phyloP scores from a whole-genome alignment of 2,113 vertebrate genomes.

The Xerus inauris region DNA sequence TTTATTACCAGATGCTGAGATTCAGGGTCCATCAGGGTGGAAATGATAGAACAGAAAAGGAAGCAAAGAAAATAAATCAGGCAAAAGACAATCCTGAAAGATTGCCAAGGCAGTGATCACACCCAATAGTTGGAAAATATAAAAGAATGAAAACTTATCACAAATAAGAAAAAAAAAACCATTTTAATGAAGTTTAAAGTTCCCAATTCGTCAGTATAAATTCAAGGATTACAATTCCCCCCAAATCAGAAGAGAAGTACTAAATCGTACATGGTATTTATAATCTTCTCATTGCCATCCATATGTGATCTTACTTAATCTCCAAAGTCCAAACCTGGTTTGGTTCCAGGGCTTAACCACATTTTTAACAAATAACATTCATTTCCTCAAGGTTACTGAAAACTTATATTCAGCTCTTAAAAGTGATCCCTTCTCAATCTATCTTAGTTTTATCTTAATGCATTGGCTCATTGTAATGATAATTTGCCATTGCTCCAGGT shows the following conservation, averaged over 20 bases:
- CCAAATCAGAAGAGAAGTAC: not conserved
- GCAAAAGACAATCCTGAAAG: not conserved
- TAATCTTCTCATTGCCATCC: not conserved
- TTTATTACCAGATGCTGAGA: not conserved
- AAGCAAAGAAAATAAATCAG: not conserved
- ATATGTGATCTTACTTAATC: not conserved
- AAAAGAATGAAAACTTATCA: not conserved
- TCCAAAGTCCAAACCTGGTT: not conserved
- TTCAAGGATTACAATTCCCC: not conserved
- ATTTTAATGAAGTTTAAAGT: not conserved
- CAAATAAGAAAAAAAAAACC: not conserved
- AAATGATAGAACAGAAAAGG: not conserved
- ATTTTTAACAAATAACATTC: not conserved
- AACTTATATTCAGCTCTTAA: not conserved
- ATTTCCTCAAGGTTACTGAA: not conserved
- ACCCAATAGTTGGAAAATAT: not conserved
- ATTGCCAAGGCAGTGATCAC: not conserved
- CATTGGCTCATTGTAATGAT: not conserved
- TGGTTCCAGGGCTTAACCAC: not conserved
- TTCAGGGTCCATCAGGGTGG: not conserved
- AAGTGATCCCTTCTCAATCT: not conserved
- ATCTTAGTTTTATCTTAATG: not conserved
- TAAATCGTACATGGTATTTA: not conserved
- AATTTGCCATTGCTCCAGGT: not conserved
- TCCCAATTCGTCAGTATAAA: not conserved